Evolutionary conservation across 2,888 invertebrate species (phyloP), one percentile per base, ranked within the genome.

Genomic region (Leucophenga maculata): DNA sequence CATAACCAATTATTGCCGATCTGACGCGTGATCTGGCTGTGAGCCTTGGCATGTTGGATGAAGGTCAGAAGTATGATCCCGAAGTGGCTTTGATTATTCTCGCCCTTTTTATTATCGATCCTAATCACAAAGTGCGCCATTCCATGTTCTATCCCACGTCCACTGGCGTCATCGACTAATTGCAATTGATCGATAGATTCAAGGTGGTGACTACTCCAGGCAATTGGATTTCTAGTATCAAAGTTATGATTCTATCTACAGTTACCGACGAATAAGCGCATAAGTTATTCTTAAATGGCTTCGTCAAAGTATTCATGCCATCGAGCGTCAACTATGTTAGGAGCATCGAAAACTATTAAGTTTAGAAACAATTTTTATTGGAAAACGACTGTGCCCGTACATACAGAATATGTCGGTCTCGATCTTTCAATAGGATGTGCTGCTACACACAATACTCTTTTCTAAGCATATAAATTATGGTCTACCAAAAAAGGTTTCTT

Each of bases 131-230:
- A 79, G 89, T 97, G 67, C 93, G 95, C 78, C 89, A 96, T 46
- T 93, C 94, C 66, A 94, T 96, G 91, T 91, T 93, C 70, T 96
- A 96, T 87, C 96, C 96, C 26, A 93, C 93, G 69, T 95, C 95
- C 1, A 95, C 94, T 26, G 96, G 96, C 54, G 96, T 93, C 26
- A 91, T 96, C 73, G 96, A 96, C 86, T 95, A 95, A 0, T 90
- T 96, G 55, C 95, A 95, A 87, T 89, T 97, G 74, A 93, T 93
- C 1, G 92, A 93, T 75, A 90, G 89, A 69, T 89, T 91, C 68
- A 93, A 93, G 77, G 90, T 93, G 72, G 91, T 95, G 69, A 96
- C 95, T 9, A 97, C 96, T 6, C 96, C 96, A 20, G 96, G 93
- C 26, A 93, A 95, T 86, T 97, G 97, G 96, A 91, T 92, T 89